These are phyloP conservation scores for Tupaia chinensis DNA, from an alignment of 2,113 vertebrate species.

Conservation along the genomic window DNA sequence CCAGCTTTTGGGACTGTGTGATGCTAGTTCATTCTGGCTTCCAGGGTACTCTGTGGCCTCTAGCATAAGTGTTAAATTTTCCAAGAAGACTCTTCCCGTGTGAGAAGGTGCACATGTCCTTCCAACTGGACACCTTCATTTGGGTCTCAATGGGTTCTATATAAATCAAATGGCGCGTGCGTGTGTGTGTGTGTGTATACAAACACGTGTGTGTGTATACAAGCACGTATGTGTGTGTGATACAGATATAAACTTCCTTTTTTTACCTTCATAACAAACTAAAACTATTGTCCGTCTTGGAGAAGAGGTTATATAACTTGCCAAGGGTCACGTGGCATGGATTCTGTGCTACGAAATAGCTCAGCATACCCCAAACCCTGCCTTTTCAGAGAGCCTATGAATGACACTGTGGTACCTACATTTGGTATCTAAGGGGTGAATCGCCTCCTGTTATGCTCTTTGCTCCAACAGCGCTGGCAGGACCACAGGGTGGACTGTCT, in stretches of 20 bases:
- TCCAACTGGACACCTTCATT: not conserved
- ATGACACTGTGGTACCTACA: not conserved
- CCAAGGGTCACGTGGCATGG: not conserved
- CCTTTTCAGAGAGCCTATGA: not conserved
- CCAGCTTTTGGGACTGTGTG: not conserved
- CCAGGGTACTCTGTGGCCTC: not conserved
- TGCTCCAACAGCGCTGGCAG: not conserved
- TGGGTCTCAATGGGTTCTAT: not conserved
- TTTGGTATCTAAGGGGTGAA: not conserved
- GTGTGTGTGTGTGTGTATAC: not conserved
- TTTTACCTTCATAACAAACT: slow-evolving; percentile 16
- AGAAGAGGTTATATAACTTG: not conserved
- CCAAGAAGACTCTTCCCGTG: not conserved
- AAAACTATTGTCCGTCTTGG: not conserved
- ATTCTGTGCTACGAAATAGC: not conserved
- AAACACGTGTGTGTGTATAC: too few species aligned
- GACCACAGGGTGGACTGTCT: not conserved
- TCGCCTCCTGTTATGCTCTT: not conserved
- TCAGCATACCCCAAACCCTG: not conserved
- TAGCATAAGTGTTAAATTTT: not conserved
- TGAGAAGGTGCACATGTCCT: not conserved
- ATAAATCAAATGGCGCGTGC: not conserved
- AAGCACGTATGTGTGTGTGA: not conserved
- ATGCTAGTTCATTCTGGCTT: not conserved
- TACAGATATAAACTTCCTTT: not conserved